Conservation (phyloP, 2,797 vertebrate species). For the Nyctibius grandis region DNA sequence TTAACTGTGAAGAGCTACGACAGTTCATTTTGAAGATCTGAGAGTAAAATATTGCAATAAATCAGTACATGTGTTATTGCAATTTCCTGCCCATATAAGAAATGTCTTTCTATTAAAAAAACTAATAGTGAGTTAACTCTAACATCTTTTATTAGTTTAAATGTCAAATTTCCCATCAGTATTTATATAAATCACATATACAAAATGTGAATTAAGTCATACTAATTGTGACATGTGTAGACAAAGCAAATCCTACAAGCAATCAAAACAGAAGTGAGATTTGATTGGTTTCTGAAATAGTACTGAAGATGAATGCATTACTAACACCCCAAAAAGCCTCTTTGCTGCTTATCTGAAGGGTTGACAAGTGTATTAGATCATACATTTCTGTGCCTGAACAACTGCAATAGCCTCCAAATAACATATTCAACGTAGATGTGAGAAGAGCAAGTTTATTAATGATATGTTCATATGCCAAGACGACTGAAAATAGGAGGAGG, state of each 20-base stretch:
- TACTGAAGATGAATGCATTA: not conserved
- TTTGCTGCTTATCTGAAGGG: not conserved
- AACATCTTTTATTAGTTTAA: constrained; percentile 12
- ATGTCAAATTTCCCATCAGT: not conserved
- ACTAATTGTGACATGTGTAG: not conserved
- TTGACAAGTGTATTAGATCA: not conserved
- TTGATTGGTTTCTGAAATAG: not conserved
- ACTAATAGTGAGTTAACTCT: not conserved
- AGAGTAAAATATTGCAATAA: constrained; percentile 23
- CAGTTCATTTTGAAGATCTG: constrained; percentile 7
- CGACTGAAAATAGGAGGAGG: not conserved
- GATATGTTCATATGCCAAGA: not conserved
- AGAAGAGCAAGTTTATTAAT: not conserved
- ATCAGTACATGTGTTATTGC: constrained; percentile 16
- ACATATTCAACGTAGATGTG: not conserved
- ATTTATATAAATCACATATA: constrained; percentile 25
- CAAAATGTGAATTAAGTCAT: not conserved
- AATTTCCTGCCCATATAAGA: constrained; percentile 35
- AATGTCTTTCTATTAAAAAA: constrained; percentile 39
- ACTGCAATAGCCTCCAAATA: not conserved
- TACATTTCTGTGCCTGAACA: not conserved
- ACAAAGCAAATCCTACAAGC: not conserved
- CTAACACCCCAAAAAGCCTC: not conserved
- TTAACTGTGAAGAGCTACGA: not conserved
- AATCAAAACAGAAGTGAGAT: not conserved